These are phyloP conservation scores for Xerus inauris DNA, from an alignment of 2,113 vertebrate species.

Conservation along the genomic window DNA sequence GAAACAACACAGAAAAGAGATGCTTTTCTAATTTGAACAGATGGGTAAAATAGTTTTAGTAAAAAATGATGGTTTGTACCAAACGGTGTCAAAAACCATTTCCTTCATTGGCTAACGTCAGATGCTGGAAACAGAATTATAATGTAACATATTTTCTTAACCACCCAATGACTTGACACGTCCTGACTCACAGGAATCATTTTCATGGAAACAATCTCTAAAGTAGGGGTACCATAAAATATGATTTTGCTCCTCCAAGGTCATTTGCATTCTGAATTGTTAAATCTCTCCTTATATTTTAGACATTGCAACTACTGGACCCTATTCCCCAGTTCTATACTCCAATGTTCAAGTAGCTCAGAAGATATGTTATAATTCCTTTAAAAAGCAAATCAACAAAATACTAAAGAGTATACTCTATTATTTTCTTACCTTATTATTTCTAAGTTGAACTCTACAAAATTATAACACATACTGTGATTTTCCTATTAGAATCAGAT, in stretches of 20 bases:
- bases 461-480: background rate
- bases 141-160: background rate
- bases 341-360: background rate
- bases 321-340: background rate
- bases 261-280: background rate
- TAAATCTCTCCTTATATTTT: conserved; percentile 4
- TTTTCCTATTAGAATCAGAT: background rate
- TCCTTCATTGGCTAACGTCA: background rate
- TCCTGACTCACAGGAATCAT: background rate
- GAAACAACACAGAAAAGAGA: background rate
- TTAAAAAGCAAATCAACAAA: conserved; percentile 1
- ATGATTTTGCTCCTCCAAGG: background rate
- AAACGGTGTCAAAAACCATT: background rate
- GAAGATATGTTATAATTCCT: background rate
- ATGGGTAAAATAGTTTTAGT: background rate
- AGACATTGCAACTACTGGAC: background rate
- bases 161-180: background rate
- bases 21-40: background rate
- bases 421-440: conserved; percentile 2
- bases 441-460: background rate
- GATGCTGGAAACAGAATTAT: background rate
- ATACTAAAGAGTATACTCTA: background rate
- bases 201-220: background rate
- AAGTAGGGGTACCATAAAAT: background rate
- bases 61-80: background rate